Conservation (phyloP, 1,140 invertebrate species). For the Drosophila gunungcola region DNA sequence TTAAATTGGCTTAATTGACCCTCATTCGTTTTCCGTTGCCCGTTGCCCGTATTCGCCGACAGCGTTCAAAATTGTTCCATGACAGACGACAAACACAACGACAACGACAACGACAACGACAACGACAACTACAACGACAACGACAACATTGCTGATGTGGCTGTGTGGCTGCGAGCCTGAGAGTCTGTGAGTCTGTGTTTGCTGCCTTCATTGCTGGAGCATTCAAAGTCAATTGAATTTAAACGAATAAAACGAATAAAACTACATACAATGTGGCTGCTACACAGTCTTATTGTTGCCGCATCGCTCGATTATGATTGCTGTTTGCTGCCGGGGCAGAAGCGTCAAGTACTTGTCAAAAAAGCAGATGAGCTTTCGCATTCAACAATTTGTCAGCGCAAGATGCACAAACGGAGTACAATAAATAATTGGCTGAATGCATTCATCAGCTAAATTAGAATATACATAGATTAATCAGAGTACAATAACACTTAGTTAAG, state of each 20-base stretch:
- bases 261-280: slow-evolving; percentile 72
- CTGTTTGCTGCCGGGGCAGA: slow-evolving; percentile 30
- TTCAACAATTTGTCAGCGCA: slow-evolving; percentile 60
- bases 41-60: slow-evolving; percentile 56
- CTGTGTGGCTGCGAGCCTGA: slow-evolving; percentile 13
- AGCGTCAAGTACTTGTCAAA: slow-evolving; percentile 67
- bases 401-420: slow-evolving; percentile 52
- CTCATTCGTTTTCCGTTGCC: slow-evolving; percentile 80
- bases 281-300: slow-evolving; percentile 51
- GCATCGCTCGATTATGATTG: slow-evolving; percentile 57
- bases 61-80: slow-evolving; percentile 50
- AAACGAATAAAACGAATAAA: slow-evolving; percentile 82
- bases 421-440: slow-evolving; percentile 46
- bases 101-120: no score
- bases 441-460: slow-evolving; percentile 70
- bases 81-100: slow-evolving; percentile 67
- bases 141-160: slow-evolving; percentile 24
- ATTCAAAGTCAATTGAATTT: slow-evolving; percentile 83
- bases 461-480: slow-evolving; percentile 68
- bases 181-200: slow-evolving; percentile 15
- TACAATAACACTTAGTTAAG: slow-evolving; percentile 54
- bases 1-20: slow-evolving; percentile 85
- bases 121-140: slow-evolving; percentile 31
- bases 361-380: slow-evolving; percentile 43
- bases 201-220: slow-evolving; percentile 79